Conservation (phyloP, 2,113 vertebrate species). For the Gallinago media region DNA sequence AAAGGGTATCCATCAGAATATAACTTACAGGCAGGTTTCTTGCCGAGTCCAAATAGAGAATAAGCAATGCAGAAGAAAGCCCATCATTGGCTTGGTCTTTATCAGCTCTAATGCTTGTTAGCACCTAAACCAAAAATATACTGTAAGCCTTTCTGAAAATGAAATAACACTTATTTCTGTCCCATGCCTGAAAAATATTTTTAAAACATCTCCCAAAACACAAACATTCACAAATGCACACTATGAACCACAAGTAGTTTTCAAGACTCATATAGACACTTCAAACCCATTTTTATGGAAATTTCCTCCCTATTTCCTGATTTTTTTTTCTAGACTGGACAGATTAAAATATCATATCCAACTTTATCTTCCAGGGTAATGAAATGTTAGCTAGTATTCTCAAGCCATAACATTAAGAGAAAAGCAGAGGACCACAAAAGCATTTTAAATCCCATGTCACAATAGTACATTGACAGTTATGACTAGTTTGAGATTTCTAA, state of each 20-base stretch:
- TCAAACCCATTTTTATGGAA: not conserved
- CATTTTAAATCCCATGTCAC: not conserved
- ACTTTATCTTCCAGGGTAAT: not conserved
- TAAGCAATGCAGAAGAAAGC: conserved; percentile 90
- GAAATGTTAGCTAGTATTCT: not conserved
- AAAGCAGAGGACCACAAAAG: not conserved
- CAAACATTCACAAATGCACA: not conserved
- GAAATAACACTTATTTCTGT: not conserved
- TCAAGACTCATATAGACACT: not conserved
- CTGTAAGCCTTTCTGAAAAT: not conserved
- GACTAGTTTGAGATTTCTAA: not conserved
- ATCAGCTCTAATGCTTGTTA: conserved; percentile 86
- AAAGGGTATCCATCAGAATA: not conserved
- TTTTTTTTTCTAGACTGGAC: not conserved
- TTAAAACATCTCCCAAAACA: not conserved
- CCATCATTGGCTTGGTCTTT: conserved; percentile 89
- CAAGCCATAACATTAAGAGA: not conserved
- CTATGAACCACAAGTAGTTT: not conserved
- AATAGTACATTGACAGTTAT: not conserved
- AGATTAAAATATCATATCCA: not conserved
- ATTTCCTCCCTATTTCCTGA: not conserved
- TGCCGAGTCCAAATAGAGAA: conserved; percentile 95
- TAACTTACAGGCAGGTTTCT: conserved; percentile 93
- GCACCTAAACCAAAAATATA: conserved; percentile 74
- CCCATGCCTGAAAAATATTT: not conserved